Conservation (phyloP, 2,113 vertebrate genomes). For the Microcebus griseorufus region DNA sequence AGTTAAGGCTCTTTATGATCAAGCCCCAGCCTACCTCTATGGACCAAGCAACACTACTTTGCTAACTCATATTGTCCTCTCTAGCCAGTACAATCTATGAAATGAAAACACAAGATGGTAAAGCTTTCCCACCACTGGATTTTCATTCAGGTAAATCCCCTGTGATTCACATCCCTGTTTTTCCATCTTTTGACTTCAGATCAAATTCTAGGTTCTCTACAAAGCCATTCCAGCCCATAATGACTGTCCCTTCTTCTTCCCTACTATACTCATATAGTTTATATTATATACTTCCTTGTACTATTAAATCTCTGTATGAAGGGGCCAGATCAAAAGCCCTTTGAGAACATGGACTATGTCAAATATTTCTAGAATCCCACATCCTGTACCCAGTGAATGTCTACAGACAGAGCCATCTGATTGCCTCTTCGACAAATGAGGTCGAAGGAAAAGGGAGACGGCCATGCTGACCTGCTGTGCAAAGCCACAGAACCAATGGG, state of each 20-base stretch:
- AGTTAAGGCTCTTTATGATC: background rate
- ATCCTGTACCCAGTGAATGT: background rate
- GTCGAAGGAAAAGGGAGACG: background rate
- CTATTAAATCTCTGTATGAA: background rate
- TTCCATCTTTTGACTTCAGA: background rate
- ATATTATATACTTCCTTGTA: background rate
- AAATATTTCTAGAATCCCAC: background rate
- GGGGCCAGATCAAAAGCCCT: background rate
- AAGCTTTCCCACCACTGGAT: background rate
- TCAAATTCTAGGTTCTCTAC: background rate
- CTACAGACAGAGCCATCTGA: background rate
- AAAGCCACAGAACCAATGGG: background rate
- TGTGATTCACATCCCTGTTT: background rate
- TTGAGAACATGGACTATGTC: background rate
- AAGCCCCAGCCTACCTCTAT: background rate
- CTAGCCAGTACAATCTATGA: background rate
- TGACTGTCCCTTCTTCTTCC: background rate
- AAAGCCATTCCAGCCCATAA: background rate
- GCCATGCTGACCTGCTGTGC: background rate
- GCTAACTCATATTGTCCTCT: background rate
- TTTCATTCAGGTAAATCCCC: constrained; percentile 26
- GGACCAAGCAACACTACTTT: background rate
- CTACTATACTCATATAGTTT: background rate
- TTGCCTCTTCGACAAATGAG: background rate
- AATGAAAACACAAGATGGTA: background rate